Percentiles rank a stretch among this genome's conserved stretches.
Evolutionary conservation across 2,797 vertebrate genomes (phyloP).

Genomic region (Distichodus sexfasciatus): DNA sequence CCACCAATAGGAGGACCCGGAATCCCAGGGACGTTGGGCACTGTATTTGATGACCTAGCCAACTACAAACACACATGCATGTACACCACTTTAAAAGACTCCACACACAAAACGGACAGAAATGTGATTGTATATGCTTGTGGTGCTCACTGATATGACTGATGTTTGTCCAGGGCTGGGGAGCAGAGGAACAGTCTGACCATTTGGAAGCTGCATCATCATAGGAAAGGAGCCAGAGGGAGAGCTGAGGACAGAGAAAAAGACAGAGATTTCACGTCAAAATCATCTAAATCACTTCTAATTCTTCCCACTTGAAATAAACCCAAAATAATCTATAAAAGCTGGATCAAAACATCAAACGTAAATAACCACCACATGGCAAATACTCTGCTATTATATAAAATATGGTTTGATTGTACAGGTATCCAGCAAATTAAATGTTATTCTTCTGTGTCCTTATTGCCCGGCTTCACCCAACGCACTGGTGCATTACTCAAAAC

Average conservation of each 20-base stretch:
- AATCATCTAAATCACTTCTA: too few species aligned
- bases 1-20: conserved; percentile 87
- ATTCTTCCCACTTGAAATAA: too few species aligned
- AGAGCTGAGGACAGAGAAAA: conserved; percentile 74
- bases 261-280: neutral
- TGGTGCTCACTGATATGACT: conserved; percentile 89
- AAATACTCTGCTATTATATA: too few species aligned
- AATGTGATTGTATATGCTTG: neutral
- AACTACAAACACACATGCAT: conserved; percentile 68
- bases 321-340: too few species aligned
- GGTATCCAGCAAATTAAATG: too few species aligned
- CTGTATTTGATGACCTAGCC: conserved; percentile 84
- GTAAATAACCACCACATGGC: too few species aligned
- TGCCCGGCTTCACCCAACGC: too few species aligned
- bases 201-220: conserved; percentile 94
- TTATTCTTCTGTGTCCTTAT: too few species aligned
- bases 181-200: conserved; percentile 88
- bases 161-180: conserved; percentile 92
- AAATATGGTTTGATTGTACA: too few species aligned
- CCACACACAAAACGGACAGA: conserved; percentile 2
- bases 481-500: too few species aligned
- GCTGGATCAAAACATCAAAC: too few species aligned
- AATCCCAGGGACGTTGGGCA: conserved; percentile 94
- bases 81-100: conserved; percentile 11
- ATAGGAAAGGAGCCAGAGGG: conserved; percentile 86